phyloP scores from a whole-genome alignment of 1,140 invertebrate genomes.

The Fopius arisanus region DNA sequence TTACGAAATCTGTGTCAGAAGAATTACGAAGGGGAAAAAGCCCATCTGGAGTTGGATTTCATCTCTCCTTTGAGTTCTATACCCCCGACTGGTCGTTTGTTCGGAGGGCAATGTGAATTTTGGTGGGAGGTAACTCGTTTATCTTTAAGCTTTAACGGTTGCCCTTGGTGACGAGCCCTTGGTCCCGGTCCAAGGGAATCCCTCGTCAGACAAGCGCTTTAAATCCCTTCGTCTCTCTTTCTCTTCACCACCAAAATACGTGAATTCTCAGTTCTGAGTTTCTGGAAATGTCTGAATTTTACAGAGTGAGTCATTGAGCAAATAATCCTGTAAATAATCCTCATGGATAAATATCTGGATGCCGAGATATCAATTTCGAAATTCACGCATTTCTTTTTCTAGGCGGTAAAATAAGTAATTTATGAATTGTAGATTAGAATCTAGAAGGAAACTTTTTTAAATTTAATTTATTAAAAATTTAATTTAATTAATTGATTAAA shows the following conservation, averaged over 20 bases:
- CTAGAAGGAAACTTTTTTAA: too few species aligned
- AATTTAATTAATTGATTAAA: too few species aligned
- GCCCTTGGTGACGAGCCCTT: slow-evolving; percentile 24
- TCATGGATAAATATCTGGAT: too few species aligned
- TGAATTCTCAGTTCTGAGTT: too few species aligned
- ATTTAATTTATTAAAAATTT: too few species aligned
- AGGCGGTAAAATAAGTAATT: too few species aligned
- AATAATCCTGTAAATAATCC: too few species aligned
- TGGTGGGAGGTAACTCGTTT: background rate
- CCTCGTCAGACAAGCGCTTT: background rate
- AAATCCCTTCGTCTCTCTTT: background rate
- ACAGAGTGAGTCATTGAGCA: too few species aligned
- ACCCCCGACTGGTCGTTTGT: background rate
- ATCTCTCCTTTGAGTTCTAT: background rate
- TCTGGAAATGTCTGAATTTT: too few species aligned
- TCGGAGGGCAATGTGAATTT: background rate
- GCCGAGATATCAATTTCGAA: too few species aligned
- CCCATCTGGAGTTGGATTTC: background rate
- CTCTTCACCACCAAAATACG: background rate
- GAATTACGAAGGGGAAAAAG: background rate
- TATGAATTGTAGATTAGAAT: too few species aligned
- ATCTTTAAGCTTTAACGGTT: slow-evolving; percentile 11
- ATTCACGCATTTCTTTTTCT: too few species aligned
- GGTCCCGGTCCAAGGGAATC: background rate
- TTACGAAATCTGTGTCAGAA: background rate